Evolutionary conservation across 1,140 invertebrate species (phyloP), one percentile per base, ranked within the genome.

Genomic region (Cataglyphis hispanica): DNA sequence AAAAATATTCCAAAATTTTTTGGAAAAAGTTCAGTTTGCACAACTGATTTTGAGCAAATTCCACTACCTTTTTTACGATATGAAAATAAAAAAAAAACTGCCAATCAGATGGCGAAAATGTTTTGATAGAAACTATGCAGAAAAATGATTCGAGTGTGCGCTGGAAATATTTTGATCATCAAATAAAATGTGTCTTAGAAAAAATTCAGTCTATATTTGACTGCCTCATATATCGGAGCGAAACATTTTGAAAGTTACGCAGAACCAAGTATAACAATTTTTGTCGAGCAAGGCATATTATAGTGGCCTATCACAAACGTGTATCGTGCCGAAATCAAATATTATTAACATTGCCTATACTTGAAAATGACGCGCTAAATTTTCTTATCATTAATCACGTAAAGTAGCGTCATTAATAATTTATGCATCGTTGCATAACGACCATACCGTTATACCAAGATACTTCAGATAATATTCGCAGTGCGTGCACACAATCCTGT

Each of bases 351-450:
- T 58, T 58, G 25, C n/a, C 16, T 53, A 58, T 56, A 43, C 25
- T 80, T 70, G 53, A 27, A 81, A 43, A 69, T 5, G 63, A 80
- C 43, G 25, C n/a, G 13, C 25, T 40, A 4, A 19, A 19, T 37
- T 72, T 43, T 81, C 66, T 72, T 11, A 31, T 72, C 78, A 60
- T 81, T 19, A 43, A 40, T 81, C 78, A 58, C 19, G 22, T 25
- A 11, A 81, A 81, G 31, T 43, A 43, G 8, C 19, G n/a, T 37
- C 40, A 81, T 81, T 72, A 81, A 81, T 81, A 72, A 81, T 2
- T 8, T 25, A 58, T 16, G 77, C 77, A 70, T 58, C 66, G 64
- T 81, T 81, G 66, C 63, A 40, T 43, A 78, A 67, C 27, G 27
- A 0, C 10, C 13, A 78, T 78, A 66, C 76, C 60, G 76, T 66